phyloP scores from a whole-genome alignment of 2,888 invertebrate species.

The Drosophila yooni region DNA sequence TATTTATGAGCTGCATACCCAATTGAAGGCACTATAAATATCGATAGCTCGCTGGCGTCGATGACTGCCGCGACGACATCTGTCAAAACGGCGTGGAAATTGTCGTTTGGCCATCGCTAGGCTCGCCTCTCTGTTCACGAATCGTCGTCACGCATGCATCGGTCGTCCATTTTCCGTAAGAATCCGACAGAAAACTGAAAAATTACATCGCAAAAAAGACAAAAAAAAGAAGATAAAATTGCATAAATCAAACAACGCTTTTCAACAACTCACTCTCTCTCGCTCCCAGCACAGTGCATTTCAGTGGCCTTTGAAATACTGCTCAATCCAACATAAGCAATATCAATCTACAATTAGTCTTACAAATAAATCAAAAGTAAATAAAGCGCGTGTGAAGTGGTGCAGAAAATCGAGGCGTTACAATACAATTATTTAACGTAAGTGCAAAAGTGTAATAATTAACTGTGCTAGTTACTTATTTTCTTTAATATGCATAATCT shows the following conservation, averaged over 20 bases:
- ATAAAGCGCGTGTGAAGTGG: conserved; percentile 78
- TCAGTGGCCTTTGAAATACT: conserved; percentile 77
- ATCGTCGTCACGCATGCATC: conserved; percentile 67
- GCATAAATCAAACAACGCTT: conserved; percentile 37
- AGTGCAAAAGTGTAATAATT: conserved; percentile 51
- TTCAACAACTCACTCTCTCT: conserved; percentile 17
- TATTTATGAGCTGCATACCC: conserved; percentile 16
- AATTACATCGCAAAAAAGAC: conserved; percentile 59
- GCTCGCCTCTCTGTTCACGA: conserved; percentile 53
- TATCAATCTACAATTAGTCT: conserved; percentile 58
- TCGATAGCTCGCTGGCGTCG: conserved; percentile 27
- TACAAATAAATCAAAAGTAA: conserved; percentile 69
- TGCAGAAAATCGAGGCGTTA: conserved; percentile 54
- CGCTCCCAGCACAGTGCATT: conserved; percentile 63
- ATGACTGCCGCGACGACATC: conserved; percentile 20
- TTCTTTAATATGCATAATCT: conserved; percentile 37
- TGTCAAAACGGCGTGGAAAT: conserved; percentile 22
- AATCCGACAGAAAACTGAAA: conserved; percentile 68
- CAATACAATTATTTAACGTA: conserved; percentile 54
- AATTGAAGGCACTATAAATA: background rate
- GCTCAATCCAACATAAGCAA: conserved; percentile 73
- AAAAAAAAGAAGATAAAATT: conserved; percentile 14
- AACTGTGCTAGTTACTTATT: conserved; percentile 16
- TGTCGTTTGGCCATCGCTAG: conserved; percentile 32
- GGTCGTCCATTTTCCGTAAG: conserved; percentile 75